Percentiles rank a stretch among this genome's conserved stretches.
These are phyloP conservation scores for Botia kubotai DNA, from an alignment of 2,797 vertebrate genomes.

Conservation along the genomic window DNA sequence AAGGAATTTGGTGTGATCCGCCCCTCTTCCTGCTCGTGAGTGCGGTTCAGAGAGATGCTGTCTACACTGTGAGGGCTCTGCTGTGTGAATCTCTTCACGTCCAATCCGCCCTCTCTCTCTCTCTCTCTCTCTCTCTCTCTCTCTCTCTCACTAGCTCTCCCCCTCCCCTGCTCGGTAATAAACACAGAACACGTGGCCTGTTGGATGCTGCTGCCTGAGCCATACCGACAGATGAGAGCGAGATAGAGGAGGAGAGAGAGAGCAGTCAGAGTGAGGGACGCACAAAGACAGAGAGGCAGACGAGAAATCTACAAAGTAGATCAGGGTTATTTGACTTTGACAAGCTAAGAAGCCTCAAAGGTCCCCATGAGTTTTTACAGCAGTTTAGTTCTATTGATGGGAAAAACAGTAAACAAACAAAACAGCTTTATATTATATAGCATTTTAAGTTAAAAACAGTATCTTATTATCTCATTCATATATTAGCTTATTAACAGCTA, in stretches of 20 bases:
- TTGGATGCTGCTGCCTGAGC: conserved; percentile 72
- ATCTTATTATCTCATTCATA: too few species aligned
- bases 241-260: conserved; percentile 43
- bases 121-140: conserved; percentile 38
- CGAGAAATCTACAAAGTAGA: not conserved
- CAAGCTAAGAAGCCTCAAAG: not conserved
- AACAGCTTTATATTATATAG: not conserved
- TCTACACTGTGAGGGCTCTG: conserved; percentile 56
- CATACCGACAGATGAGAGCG: conserved; percentile 42
- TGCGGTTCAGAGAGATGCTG: conserved; percentile 64
- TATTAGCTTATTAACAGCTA: too few species aligned
- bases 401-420: not conserved
- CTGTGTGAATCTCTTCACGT: conserved; percentile 56
- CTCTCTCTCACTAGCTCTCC: conserved; percentile 39
- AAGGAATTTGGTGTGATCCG: conserved; percentile 17
- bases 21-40: conserved; percentile 36
- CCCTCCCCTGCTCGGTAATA: conserved; percentile 74
- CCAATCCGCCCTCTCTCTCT: conserved; percentile 45
- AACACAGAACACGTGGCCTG: conserved; percentile 81
- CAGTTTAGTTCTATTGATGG: not conserved
- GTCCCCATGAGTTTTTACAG: not conserved
- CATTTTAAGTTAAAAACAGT: not conserved
- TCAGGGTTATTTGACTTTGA: not conserved
- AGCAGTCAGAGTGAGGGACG: not conserved
- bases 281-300: conserved; percentile 12